Conservation (phyloP, 2,888 invertebrate species). For the Beris morrisii region DNA sequence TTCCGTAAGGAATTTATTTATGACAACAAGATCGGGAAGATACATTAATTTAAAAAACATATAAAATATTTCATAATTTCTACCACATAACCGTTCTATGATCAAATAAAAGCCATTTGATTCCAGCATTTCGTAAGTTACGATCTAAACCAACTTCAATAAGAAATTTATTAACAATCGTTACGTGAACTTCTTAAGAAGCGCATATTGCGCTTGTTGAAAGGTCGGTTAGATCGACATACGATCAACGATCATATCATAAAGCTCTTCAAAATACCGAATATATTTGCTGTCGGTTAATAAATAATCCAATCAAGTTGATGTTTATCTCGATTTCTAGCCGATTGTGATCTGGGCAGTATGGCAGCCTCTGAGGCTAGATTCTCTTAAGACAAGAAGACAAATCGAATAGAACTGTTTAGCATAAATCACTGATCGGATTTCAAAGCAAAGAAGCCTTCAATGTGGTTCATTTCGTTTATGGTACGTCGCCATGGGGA, state of each 20-base stretch:
- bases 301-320: constrained; percentile 30
- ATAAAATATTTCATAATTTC: too few relatives aligned
- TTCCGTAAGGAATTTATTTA: too few relatives aligned
- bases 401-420: constrained; percentile 34
- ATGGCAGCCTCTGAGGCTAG: too few relatives aligned
- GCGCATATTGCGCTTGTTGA: constrained; percentile 5
- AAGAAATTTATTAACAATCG: constrained; percentile 14
- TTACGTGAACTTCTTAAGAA: constrained; percentile 27
- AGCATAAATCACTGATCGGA: constrained; percentile 36
- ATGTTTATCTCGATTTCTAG: constrained; percentile 13
- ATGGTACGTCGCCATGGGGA: not conserved
- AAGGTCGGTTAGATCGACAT: too few relatives aligned
- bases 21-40: too few relatives aligned
- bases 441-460: constrained; percentile 18
- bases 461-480: constrained; percentile 27
- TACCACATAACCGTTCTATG: too few relatives aligned
- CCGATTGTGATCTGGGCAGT: constrained; percentile 13
- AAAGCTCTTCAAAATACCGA: too few relatives aligned
- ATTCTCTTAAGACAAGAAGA: constrained; percentile 1
- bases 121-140: constrained; percentile 5
- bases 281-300: constrained; percentile 6
- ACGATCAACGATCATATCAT: too few relatives aligned
- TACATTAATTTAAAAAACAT: too few relatives aligned
- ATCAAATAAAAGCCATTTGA: too few relatives aligned
- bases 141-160: constrained; percentile 7